Evolutionary conservation across 2,797 vertebrate species (phyloP).

Genomic region (Halcyon smyrnensis): DNA sequence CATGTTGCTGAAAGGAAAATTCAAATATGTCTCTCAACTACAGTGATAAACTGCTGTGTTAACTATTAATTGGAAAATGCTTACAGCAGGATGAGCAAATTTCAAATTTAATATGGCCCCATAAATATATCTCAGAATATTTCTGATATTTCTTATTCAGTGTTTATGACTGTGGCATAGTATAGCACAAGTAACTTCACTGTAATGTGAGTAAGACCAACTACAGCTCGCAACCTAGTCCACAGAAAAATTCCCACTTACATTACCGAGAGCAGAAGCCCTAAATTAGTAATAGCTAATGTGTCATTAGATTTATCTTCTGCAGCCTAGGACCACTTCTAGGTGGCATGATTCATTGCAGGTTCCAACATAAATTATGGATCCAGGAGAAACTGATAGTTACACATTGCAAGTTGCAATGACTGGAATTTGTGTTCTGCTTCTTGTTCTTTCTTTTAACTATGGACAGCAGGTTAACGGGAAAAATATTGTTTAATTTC

Average conservation of each 20-base stretch:
- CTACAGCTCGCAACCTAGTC: not conserved
- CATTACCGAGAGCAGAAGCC: conserved; percentile 5
- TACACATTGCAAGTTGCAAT: not conserved
- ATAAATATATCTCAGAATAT: not conserved
- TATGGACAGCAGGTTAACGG: not conserved
- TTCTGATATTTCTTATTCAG: not conserved
- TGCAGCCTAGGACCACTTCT: conserved; percentile 39
- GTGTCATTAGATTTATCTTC: conserved; percentile 65
- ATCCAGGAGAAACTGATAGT: conserved; percentile 32
- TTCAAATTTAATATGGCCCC: not conserved
- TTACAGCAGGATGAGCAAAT: not conserved
- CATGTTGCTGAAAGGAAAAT: not conserved
- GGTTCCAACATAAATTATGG: conserved; percentile 54
- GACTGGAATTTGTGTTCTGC: not conserved
- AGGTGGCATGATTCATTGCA: conserved; percentile 27
- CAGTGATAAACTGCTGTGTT: not conserved
- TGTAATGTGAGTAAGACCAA: not conserved
- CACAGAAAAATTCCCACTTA: not conserved
- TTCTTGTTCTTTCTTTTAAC: not conserved
- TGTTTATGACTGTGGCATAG: not conserved
- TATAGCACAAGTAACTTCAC: not conserved
- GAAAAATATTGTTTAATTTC: not conserved
- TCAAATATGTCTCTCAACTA: not conserved
- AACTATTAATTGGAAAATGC: not conserved
- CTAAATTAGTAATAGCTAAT: conserved; percentile 63